Evolutionary conservation across 2,888 invertebrate genomes (phyloP).

Genomic region (Aproaerema taeniolella): DNA sequence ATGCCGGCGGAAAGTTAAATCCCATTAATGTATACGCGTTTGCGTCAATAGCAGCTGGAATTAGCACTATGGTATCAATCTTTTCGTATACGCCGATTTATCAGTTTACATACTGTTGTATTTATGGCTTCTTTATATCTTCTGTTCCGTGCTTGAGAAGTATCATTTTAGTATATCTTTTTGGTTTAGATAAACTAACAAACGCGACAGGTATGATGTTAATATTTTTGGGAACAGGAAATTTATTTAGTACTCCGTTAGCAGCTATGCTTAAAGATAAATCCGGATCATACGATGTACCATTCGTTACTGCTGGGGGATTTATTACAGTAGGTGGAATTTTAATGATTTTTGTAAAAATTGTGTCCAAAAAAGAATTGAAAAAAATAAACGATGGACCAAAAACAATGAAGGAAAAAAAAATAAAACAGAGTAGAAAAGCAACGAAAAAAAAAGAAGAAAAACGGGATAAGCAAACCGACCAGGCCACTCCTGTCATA

Average conservation of each 20-base stretch:
- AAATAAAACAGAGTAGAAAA: too few species aligned
- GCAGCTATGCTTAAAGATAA: constrained; percentile 5
- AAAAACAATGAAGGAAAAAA: too few species aligned
- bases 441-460: too few species aligned
- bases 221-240: constrained; percentile 17
- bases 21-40: constrained; percentile 9
- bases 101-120: constrained; percentile 14
- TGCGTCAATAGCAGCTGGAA: constrained; percentile 3
- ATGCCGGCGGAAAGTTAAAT: constrained; percentile 10
- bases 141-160: constrained; percentile 12
- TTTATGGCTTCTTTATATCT: constrained; percentile 15
- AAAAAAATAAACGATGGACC: too few species aligned
- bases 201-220: constrained; percentile 18
- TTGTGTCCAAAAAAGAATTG: too few species aligned
- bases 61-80: constrained; percentile 8
- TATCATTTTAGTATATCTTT: constrained; percentile 14
- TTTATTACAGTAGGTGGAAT: too few species aligned
- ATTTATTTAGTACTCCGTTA: constrained; percentile 13
- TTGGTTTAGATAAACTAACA: constrained; percentile 19
- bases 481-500: too few species aligned
- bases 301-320: too few species aligned
- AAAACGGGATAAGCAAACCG: too few species aligned
- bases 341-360: too few species aligned
- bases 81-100: constrained; percentile 12
- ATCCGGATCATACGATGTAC: too few species aligned